Percentiles rank a stretch among this genome's conserved stretches.
Conservation (phyloP, 2,797 vertebrate genomes). For the Echeneis naucrates region DNA sequence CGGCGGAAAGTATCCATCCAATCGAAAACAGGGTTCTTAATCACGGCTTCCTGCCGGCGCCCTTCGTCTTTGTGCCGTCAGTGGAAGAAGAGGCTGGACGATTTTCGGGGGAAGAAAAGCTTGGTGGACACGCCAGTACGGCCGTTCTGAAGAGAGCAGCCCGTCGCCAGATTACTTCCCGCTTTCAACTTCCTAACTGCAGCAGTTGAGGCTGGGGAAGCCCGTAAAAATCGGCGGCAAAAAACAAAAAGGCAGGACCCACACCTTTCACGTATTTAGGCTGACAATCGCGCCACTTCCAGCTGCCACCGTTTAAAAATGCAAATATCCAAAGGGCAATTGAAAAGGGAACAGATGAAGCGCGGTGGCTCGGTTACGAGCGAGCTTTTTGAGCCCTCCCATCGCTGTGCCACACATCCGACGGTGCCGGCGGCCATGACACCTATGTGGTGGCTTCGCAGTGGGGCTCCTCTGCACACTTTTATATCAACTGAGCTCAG, state of each 20-base stretch:
- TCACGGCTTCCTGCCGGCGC: neutral
- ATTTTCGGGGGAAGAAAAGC: no score
- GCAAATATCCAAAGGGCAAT: constrained; percentile 42
- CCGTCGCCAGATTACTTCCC: constrained; percentile 15
- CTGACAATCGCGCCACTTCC: constrained; percentile 7
- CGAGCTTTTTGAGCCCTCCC: constrained; percentile 38
- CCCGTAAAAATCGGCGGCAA: constrained; percentile 13
- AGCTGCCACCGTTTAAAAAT: constrained; percentile 47
- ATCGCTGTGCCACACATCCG: constrained; percentile 14
- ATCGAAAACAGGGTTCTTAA: neutral
- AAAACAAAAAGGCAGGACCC: constrained; percentile 25
- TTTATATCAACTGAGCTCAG: constrained; percentile 33
- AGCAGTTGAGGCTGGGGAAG: no score
- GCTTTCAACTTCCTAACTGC: no score
- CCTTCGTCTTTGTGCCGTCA: constrained; percentile 28
- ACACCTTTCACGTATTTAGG: constrained; percentile 44
- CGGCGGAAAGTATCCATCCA: constrained; percentile 13
- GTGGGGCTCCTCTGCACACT: constrained; percentile 20
- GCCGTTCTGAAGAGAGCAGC: neutral
- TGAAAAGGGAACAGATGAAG: constrained; percentile 29
- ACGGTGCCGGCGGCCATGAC: constrained; percentile 9
- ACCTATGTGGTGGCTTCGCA: constrained; percentile 40
- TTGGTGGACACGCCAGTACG: neutral
- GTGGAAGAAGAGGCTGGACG: no score
- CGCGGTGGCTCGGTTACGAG: neutral